Evolutionary conservation across 2,797 vertebrate species (phyloP), one percentile per base, ranked within the genome.

Genomic region (Acanthopagrus latus): DNA sequence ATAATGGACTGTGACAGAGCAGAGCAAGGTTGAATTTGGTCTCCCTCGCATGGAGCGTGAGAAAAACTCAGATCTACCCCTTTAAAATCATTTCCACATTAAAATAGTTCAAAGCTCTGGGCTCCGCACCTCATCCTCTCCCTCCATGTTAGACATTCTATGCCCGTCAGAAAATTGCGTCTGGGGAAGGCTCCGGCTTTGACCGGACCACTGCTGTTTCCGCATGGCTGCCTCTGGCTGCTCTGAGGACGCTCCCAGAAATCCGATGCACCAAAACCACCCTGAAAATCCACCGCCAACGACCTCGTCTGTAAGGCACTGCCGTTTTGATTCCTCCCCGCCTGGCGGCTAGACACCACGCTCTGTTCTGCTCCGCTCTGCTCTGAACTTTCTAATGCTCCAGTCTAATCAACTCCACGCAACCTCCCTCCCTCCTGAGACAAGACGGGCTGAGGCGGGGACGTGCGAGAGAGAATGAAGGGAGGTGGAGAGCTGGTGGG

Each of bases 181-280:
- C 88, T 86, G 68, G 86, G 89, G 89, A 91, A 91, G 74, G 82
- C 84, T 90, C 74, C 41, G 29, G 85, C 88, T 91, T 88, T 91
- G 90, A 92, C 88, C 73, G 62, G 89, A 89, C 90, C 82, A 71
- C 89, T 88, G 89, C 89, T 88, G 89, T 92, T 93, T 93, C 87
- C 80, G 59, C 92, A 84, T 89, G 90, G 89, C 86, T 91, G 89
- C 84, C 87, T 86, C 86, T 85, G 82, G 85, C 87, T 88, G 89
- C 88, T 93, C 82, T 7, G 75, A 91, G 81, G 74, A 92, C 27
- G 85, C 90, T 90, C 85, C 70, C 88, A 90, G 91, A 93, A 92
- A 93, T 86, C 80, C 60, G 78, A 92, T 93, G 90, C 87, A 85
- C 84, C 68, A 77, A 91, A 90, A 90, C 80, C 85, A 87, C 86